A percentile compares a stretch with the other conserved stretches of the same genome.
These are phyloP conservation scores for Drosophila conformis DNA, from an alignment of 2,888 invertebrate species.

Conservation along the genomic window DNA sequence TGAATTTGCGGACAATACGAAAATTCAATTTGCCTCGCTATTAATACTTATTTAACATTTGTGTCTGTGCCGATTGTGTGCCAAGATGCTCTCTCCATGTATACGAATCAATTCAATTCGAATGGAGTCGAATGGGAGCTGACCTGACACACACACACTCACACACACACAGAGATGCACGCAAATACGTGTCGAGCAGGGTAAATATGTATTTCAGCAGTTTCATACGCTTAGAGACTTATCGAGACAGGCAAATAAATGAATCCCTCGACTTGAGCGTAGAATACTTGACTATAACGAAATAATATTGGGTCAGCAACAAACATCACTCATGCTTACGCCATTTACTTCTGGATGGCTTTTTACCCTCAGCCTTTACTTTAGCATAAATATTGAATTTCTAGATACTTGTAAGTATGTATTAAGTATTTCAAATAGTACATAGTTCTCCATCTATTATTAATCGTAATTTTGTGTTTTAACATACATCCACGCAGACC, in stretches of 20 bases:
- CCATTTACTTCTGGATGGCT: not conserved
- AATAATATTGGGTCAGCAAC: not conserved
- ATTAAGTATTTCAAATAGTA: not conserved
- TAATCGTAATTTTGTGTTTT: not conserved
- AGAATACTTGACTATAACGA: not conserved
- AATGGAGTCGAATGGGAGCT: not conserved
- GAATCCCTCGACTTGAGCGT: not conserved
- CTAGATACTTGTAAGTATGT: not conserved
- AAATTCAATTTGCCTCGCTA: conserved; percentile 19
- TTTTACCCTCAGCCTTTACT: not conserved
- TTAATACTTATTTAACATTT: not conserved
- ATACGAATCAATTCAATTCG: not conserved
- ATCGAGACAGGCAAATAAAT: conserved; percentile 1
- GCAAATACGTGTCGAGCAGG: not conserved
- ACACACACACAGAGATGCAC: not conserved
- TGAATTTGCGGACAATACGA: conserved; percentile 18
- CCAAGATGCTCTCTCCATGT: not conserved
- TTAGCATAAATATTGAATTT: not conserved
- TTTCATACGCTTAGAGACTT: conserved; percentile 1
- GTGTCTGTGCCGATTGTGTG: not conserved
- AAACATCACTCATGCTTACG: not conserved
- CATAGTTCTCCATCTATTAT: not conserved
- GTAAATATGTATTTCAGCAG: not conserved
- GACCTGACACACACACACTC: not conserved
- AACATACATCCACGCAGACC: not conserved